Evolutionary conservation across 2,888 invertebrate species (phyloP), one percentile per base, ranked within the genome.

Genomic region (Perizoma flavofasciatum): DNA sequence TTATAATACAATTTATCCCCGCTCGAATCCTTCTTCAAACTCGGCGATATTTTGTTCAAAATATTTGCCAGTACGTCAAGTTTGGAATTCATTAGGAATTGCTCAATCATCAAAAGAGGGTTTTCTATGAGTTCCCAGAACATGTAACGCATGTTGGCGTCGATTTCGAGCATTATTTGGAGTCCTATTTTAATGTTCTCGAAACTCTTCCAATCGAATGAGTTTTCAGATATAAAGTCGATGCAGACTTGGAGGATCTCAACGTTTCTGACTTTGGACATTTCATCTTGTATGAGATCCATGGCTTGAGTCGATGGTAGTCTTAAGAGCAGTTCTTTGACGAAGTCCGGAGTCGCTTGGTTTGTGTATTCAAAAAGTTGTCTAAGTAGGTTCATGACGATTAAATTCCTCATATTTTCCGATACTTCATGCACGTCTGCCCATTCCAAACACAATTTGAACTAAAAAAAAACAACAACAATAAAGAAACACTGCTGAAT

Each of bases 21-120:
- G 33, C 77, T 82, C 5, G 84, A 77, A 65, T 92, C 91, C 44
- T 72, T 82, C 66, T 86, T 90, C 53, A 84, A 75, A 66, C 72
- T 86, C 9, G 91, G 85, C n/a, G 92, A 86, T 10, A 95, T 92
- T 34, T 92, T 90, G n/a, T 91, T 90, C 34, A 96, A 78, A 4
- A 96, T 93, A 43, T 89, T 91, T 0, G 93, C 89, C 6, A 97
- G 85, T 52, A 93, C 88, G 69, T 96, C 96, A 52, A 97, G 89
- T 78, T 95, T 95, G 0, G 95, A 95, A 77, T 98, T 97, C 97
- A 98, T 97, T 8, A 98, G 82, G 54, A 97, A 92, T 78, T 97
- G 96, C 78, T 98, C 98, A 6, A 98, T 89, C 75, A 98, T 95
- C 4, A 96, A 84, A 44, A 96, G 79, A 0, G 98, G 98, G 66